Conservation (phyloP, 2,797 vertebrate species). For the Pyrocephalus nanus region DNA sequence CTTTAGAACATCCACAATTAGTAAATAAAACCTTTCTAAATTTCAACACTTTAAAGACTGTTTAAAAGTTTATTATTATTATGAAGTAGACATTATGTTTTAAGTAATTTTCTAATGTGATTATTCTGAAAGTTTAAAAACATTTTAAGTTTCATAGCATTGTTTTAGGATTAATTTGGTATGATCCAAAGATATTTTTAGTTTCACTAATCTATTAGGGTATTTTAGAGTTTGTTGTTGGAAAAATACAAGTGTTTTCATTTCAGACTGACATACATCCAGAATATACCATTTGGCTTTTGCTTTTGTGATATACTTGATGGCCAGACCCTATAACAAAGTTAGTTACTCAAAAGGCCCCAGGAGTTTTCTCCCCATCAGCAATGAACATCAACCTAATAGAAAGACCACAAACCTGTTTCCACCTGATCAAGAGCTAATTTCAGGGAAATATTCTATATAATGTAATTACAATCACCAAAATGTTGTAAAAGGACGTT, state of each 20-base stretch:
- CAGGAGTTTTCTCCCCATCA: not conserved
- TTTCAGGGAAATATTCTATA: not conserved
- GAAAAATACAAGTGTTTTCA: not conserved
- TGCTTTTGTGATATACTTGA: not conserved
- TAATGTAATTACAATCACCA: not conserved
- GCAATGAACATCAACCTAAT: not conserved
- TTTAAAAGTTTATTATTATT: not conserved
- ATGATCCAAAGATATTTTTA: not conserved
- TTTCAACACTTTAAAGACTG: not conserved
- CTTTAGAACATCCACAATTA: not conserved
- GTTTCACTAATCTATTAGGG: not conserved
- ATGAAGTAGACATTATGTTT: not conserved
- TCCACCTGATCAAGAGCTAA: not conserved
- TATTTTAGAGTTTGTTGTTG: not conserved
- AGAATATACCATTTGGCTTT: not conserved
- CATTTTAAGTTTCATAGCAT: not conserved
- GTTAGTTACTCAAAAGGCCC: not conserved
- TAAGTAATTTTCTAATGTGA: not conserved
- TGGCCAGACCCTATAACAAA: not conserved
- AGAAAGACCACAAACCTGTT: not conserved
- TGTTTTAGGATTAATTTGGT: not conserved
- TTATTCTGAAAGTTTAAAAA: not conserved
- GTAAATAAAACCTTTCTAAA: not conserved
- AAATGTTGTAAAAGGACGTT: not conserved
- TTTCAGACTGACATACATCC: not conserved